These are phyloP conservation scores for Drosophila watanabei DNA, from an alignment of 1,140 invertebrate species.

Conservation along the genomic window DNA sequence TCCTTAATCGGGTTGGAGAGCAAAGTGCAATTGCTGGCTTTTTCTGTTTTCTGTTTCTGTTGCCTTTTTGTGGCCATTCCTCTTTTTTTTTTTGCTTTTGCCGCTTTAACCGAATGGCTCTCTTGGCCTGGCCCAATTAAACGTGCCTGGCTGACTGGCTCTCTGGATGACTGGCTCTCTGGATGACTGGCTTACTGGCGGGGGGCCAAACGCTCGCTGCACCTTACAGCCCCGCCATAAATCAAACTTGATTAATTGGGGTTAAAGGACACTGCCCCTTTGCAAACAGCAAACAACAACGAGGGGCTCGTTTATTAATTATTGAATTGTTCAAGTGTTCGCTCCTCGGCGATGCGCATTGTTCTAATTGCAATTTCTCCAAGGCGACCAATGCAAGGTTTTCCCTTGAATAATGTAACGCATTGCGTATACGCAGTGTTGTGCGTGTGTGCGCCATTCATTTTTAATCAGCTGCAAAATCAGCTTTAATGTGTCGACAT, in stretches of 20 bases:
- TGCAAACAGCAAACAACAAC: too few relatives aligned
- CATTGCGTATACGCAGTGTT: conserved; percentile 55
- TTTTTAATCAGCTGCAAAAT: conserved; percentile 73
- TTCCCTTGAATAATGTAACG: conserved; percentile 16
- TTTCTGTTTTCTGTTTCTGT: conserved; percentile 8
- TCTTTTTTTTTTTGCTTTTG: conserved; percentile 3
- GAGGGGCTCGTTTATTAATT: conserved; percentile 61
- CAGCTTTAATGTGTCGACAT: conserved; percentile 48
- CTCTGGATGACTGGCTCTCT: background rate
- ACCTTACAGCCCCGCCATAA: conserved; percentile 62
- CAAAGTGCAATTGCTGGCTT: conserved; percentile 67
- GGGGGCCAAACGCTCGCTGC: conserved; percentile 38
- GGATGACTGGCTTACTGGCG: background rate
- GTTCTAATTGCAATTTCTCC: conserved; percentile 47
- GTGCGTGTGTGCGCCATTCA: conserved; percentile 33
- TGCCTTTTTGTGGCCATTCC: conserved; percentile 14
- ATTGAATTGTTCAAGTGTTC: conserved; percentile 46
- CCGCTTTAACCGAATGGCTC: conserved; percentile 52
- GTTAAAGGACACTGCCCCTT: conserved; percentile 47
- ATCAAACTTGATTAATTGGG: conserved; percentile 78
- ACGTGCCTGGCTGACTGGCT: conserved; percentile 45
- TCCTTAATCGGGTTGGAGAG: conserved; percentile 74
- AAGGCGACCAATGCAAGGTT: conserved; percentile 6
- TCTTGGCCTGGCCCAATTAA: conserved; percentile 71
- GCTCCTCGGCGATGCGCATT: conserved; percentile 18